These are phyloP conservation scores for Acanthisitta chloris DNA, from an alignment of 2,113 vertebrate species.

Conservation along the genomic window DNA sequence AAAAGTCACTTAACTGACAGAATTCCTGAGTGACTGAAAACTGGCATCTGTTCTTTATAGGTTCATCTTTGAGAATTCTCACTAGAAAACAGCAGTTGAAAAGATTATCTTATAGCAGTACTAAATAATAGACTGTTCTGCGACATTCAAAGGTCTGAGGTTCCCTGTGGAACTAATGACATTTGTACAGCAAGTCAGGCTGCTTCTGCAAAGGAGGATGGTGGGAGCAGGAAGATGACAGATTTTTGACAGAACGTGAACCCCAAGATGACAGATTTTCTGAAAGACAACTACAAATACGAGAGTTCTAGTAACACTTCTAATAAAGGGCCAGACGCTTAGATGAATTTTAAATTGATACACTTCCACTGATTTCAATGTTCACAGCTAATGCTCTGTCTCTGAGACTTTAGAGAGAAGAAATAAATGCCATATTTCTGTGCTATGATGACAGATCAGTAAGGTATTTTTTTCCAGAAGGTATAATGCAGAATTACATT, in stretches of 20 bases:
- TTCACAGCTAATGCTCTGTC: not conserved
- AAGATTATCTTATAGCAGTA: conserved; percentile 64
- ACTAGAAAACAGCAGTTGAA: conserved; percentile 64
- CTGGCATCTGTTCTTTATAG: conserved; percentile 46
- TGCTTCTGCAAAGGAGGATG: conserved; percentile 13
- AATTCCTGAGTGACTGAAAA: conserved; percentile 43
- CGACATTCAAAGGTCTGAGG: conserved; percentile 51
- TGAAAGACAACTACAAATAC: not conserved
- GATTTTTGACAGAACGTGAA: conserved; percentile 42
- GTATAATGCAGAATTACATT: not conserved
- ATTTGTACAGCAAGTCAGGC: conserved; percentile 65
- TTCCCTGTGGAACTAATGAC: conserved; percentile 67
- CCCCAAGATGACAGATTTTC: conserved; percentile 4
- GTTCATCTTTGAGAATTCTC: conserved; percentile 58
- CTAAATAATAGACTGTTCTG: conserved; percentile 68
- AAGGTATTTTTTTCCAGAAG: not conserved
- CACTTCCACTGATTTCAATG: not conserved
- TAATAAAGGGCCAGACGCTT: not conserved
- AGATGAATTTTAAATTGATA: conserved; percentile 5
- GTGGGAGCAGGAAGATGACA: not conserved
- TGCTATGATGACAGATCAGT: not conserved
- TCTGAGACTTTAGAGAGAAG: not conserved
- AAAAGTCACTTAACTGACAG: conserved; percentile 57
- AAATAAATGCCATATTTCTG: not conserved
- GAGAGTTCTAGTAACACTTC: not conserved